Evolutionary conservation across 2,797 vertebrate genomes (phyloP).

Genomic region (Salarias fasciatus): DNA sequence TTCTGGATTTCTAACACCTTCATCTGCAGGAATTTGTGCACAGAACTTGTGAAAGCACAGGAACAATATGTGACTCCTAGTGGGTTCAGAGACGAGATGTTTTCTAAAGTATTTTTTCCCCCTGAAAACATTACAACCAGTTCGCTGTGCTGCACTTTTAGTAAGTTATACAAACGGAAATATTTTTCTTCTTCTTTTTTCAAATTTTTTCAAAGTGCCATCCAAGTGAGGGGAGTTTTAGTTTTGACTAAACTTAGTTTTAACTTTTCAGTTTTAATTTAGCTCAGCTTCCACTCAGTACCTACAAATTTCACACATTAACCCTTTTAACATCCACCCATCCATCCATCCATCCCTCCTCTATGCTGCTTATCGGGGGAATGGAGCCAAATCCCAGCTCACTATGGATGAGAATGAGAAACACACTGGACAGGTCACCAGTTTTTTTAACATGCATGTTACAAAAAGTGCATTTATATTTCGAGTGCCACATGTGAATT

Average conservation of each 20-base stretch:
- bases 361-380: no score
- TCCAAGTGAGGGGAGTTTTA: background rate
- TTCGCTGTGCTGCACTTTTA: slow-evolving; percentile 18
- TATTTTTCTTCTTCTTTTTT: background rate
- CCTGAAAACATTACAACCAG: slow-evolving; percentile 19
- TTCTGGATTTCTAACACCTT: slow-evolving; percentile 60
- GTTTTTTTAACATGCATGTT: background rate
- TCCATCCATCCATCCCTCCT: no score
- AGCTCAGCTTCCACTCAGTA: background rate
- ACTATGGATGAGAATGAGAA: no score
- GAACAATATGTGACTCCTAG: slow-evolving; percentile 28
- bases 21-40: slow-evolving; percentile 51
- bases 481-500: background rate
- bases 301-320: background rate
- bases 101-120: slow-evolving; percentile 30
- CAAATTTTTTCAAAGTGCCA: slow-evolving; percentile 8
- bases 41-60: slow-evolving; percentile 45
- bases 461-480: background rate
- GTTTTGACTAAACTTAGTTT: no score
- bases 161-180: slow-evolving; percentile 20
- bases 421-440: no score
- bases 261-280: no score
- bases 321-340: background rate
- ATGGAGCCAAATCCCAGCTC: no score
- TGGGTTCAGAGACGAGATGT: slow-evolving; percentile 43